Conservation (phyloP, 2,113 vertebrate genomes). For the Catharus minimus region DNA sequence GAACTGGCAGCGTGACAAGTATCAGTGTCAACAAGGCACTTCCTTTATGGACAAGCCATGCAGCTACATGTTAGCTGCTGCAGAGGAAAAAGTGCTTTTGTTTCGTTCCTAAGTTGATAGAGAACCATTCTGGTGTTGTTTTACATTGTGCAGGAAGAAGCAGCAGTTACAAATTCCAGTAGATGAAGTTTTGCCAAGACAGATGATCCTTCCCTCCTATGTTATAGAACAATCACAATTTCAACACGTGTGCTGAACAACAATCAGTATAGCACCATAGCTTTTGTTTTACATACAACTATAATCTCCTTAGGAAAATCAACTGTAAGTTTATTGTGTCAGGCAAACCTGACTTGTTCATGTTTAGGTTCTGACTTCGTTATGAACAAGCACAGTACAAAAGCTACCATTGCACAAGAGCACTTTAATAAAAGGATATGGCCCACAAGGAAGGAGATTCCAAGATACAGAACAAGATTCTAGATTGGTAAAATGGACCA, state of each 20-base stretch:
- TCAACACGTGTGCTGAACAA: not conserved
- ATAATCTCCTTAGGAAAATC: not conserved
- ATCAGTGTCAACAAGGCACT: not conserved
- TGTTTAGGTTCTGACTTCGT: not conserved
- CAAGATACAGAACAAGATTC: not conserved
- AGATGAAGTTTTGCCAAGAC: conserved; percentile 4
- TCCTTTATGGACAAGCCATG: not conserved
- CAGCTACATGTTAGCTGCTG: not conserved
- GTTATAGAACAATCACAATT: not conserved
- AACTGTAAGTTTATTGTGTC: not conserved
- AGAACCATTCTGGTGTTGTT: not conserved
- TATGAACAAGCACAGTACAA: not conserved
- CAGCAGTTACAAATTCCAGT: not conserved
- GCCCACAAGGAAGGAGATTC: not conserved
- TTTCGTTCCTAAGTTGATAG: not conserved
- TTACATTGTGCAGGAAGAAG: not conserved
- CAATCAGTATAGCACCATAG: not conserved
- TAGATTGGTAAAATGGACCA: not conserved
- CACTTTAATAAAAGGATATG: not conserved
- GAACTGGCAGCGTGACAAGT: not conserved
- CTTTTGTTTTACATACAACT: not conserved
- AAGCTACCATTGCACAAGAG: not conserved
- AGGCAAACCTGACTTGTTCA: not conserved
- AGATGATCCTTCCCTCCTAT: not conserved
- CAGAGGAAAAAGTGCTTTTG: not conserved